phyloP scores from a whole-genome alignment of 2,797 vertebrate species.

The Poecilia picta region DNA sequence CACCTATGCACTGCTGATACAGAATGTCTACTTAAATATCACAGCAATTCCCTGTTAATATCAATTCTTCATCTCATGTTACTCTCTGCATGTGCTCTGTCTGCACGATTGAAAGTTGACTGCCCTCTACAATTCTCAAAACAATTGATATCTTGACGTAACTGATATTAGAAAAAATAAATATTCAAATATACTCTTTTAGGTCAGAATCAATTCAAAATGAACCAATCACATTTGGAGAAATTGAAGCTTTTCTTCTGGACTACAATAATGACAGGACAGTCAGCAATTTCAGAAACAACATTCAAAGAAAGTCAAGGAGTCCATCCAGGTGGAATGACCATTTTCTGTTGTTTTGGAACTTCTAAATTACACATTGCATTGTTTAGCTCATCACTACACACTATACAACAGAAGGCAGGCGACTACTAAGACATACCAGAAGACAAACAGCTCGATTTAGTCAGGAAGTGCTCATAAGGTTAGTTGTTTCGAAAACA shows the following conservation, averaged over 20 bases:
- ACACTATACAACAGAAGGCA: neutral
- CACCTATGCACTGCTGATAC: neutral
- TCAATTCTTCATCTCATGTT: neutral
- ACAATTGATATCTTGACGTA: neutral
- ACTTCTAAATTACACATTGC: neutral
- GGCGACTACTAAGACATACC: neutral
- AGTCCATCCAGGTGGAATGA: neutral
- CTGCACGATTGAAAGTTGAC: neutral
- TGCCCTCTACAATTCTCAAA: neutral
- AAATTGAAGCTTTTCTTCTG: neutral
- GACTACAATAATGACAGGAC: neutral
- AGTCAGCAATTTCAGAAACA: neutral
- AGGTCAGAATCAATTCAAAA: neutral
- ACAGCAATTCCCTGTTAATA: neutral
- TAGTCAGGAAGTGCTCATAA: neutral
- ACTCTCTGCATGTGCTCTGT: neutral
- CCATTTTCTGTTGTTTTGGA: neutral
- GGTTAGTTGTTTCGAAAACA: neutral
- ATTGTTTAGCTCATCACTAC: neutral
- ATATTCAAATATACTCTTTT: neutral
- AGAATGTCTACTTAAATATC: neutral
- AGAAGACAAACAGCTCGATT: neutral
- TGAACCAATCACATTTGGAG: neutral
- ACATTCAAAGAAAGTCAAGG: neutral
- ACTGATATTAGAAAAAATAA: neutral